phyloP scores from a whole-genome alignment of 2,888 invertebrate genomes.

The Sarcophaga variegata region DNA sequence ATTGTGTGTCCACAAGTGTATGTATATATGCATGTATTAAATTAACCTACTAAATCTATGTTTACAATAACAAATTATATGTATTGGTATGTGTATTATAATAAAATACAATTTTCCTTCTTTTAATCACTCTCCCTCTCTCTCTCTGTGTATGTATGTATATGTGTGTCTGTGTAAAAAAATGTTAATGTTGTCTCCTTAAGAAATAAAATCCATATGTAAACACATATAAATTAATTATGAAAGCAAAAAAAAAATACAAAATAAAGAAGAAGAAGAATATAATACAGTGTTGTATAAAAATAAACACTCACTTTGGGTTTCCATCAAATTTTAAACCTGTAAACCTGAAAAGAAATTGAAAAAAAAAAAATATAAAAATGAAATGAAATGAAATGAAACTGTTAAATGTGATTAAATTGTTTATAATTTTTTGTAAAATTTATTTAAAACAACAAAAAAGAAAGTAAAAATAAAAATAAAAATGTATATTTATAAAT shows the following conservation, averaged over 20 bases:
- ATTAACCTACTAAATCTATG: too few species aligned
- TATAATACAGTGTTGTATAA: constrained; percentile 12
- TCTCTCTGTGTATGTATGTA: constrained; percentile 16
- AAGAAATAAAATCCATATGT: constrained; percentile 27
- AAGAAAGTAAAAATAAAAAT: constrained; percentile 32
- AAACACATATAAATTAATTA: neutral
- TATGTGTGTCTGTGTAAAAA: constrained; percentile 19
- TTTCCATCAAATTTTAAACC: constrained; percentile 57
- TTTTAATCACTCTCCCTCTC: neutral
- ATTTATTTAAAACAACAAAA: constrained; percentile 20
- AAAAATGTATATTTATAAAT: constrained; percentile 45
- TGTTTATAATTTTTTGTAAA: constrained; percentile 49
- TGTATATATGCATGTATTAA: too few species aligned
- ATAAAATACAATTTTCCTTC: too few species aligned
- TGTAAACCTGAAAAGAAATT: constrained; percentile 7
- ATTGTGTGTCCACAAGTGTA: too few species aligned
- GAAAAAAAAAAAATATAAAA: constrained; percentile 27
- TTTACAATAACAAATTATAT: too few species aligned
- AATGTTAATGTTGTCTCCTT: constrained; percentile 47
- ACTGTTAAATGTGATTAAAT: constrained; percentile 67
- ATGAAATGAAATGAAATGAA: constrained; percentile 21
- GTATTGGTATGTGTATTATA: too few species aligned
- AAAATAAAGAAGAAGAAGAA: neutral
- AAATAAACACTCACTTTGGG: constrained; percentile 60
- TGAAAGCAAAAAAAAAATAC: neutral